Percentiles rank a stretch among this genome's conserved stretches.
Conservation (phyloP, 2,888 invertebrate species). For the Polymixis lichenea region DNA sequence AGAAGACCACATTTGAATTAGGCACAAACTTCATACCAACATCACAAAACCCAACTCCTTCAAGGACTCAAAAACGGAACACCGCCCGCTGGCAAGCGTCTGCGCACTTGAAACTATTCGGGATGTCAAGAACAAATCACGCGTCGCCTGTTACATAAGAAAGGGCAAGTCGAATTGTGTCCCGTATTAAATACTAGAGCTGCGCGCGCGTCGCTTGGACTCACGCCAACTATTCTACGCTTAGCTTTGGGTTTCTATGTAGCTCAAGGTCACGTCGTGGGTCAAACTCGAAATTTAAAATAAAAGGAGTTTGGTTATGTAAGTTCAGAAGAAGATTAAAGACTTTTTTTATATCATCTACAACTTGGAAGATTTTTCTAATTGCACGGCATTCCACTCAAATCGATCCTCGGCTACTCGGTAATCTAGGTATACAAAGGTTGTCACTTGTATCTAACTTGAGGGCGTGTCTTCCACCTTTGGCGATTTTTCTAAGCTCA, state of each 20-base stretch:
- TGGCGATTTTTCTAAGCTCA: background rate
- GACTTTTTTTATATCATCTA: background rate
- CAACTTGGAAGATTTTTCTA: too few relatives aligned
- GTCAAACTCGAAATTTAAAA: constrained; percentile 72
- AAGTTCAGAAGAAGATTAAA: constrained; percentile 39
- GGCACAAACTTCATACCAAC: background rate
- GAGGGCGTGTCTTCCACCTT: background rate
- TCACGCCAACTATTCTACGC: constrained; percentile 76
- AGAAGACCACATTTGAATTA: background rate
- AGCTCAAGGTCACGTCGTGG: constrained; percentile 72
- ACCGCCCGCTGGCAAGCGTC: constrained; percentile 49
- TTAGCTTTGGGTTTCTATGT: constrained; percentile 56
- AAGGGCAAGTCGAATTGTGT: constrained; percentile 73
- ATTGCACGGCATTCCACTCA: background rate
- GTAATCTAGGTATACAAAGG: too few relatives aligned
- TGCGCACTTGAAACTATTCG: constrained; percentile 61
- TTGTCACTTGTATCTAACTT: background rate
- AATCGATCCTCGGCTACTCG: background rate
- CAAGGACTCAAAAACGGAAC: constrained; percentile 46
- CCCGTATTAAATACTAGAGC: constrained; percentile 63
- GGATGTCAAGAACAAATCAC: constrained; percentile 73
- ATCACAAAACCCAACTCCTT: background rate
- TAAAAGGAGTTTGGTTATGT: constrained; percentile 62
- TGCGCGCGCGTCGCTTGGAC: constrained; percentile 71
- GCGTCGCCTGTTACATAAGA: constrained; percentile 73